These are phyloP conservation scores for Polyergus mexicanus DNA, from an alignment of 1,140 invertebrate species.

Conservation along the genomic window DNA sequence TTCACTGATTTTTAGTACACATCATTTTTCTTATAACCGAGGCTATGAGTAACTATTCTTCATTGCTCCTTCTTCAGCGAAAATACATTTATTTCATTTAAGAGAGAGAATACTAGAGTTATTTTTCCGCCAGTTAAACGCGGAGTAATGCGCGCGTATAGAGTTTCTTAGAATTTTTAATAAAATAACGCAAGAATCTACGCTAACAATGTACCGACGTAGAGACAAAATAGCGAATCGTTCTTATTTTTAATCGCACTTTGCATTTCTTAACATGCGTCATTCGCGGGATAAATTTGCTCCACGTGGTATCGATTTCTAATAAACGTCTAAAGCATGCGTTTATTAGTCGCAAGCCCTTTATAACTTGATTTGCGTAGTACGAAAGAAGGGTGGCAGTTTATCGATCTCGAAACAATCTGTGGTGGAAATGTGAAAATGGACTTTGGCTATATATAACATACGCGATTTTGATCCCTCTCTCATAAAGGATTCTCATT, in stretches of 20 bases:
- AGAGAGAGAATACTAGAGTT: background rate
- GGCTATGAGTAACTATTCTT: too few relatives aligned
- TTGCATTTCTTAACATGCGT: conserved; percentile 60
- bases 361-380: conserved; percentile 59
- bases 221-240: conserved; percentile 24
- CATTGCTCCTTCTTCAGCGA: too few relatives aligned
- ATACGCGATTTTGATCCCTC: background rate
- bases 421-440: conserved; percentile 17
- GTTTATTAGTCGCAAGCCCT: conserved; percentile 44
- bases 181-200: conserved; percentile 8
- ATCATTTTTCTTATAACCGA: too few relatives aligned
- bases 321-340: conserved; percentile 52
- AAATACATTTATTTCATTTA: too few relatives aligned
- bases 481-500: background rate
- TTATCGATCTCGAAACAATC: conserved; percentile 37
- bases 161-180: conserved; percentile 9
- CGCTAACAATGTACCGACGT: background rate
- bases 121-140: background rate
- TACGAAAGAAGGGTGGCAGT: conserved; percentile 20
- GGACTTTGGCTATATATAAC: background rate
- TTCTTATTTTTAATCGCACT: conserved; percentile 61
- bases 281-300: conserved; percentile 59
- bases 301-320: conserved; percentile 59
- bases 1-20: too few relatives aligned
- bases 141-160: background rate